Base-by-base conservation (phyloP, 2,113 vertebrate genomes). In the Ctenomys sociabilis region DNA sequence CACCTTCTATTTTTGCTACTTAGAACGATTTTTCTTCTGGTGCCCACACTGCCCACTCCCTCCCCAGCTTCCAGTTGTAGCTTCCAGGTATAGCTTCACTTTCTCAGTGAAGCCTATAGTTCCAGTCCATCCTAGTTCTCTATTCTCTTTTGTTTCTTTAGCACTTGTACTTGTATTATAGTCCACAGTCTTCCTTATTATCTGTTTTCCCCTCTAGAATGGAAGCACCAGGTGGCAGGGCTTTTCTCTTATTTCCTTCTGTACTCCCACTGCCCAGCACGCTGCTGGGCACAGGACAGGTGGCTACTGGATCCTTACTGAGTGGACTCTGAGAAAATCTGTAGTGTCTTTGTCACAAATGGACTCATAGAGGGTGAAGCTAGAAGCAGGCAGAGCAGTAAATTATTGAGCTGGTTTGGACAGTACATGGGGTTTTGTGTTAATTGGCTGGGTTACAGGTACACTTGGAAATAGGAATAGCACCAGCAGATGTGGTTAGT, bases 151-250 rank as follows among this genome's bases (percentile, higher is more conserved):
- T 57, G 17, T 82, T 88, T 26, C 54, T 54, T 5, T 45, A 22
- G 17, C 5, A 2, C 22, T 61, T 68, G 22, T 11, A 1, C 63
- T 21, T 35, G 26, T 43, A 4, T 37, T 11, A 0, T 2, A 8
- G 9, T 57, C 7, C 30, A 0, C 7, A 43, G 10, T 16, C 72
- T 54, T 54, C 26, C 19, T 57, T 28, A 7, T 45, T 16, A 7
- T 8, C 72, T 61, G 2, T 63, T 73, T 73, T 63, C 17, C 32
- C 28, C 13, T 11, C 1, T 35, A 61, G 75, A 92, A 17, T 32
- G 80, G 61, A 63, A 88, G 59, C 17, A 32, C 26, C 35, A 0
- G 10, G 57, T 35, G 32, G 35, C 1, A 26, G 4, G 26, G 49
- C 32, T 66, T 85, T 75, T 85, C 32, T 45, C 49, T 52, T 57